phyloP scores from a whole-genome alignment of 2,888 invertebrate genomes.

The Molanna angustata region DNA sequence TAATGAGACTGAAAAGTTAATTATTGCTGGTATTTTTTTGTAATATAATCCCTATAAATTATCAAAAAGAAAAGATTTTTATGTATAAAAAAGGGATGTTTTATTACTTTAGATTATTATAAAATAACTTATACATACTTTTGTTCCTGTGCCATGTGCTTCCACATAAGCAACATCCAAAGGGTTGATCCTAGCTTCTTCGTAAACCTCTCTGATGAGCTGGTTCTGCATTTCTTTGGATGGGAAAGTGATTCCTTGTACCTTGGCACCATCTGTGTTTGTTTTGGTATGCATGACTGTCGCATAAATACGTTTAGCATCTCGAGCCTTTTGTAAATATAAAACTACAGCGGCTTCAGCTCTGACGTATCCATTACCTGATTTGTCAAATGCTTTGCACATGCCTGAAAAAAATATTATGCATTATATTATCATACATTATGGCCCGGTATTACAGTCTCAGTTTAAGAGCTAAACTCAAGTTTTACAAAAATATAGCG shows the following conservation, averaged over 20 bases:
- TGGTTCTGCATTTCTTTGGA: constrained; percentile 76
- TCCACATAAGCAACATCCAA: constrained; percentile 86
- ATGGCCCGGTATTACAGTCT: too few relatives aligned
- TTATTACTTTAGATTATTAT: too few relatives aligned
- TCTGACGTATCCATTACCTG: constrained; percentile 88
- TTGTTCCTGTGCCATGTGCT: constrained; percentile 98
- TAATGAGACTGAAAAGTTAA: too few relatives aligned
- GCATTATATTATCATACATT: too few relatives aligned
- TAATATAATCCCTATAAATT: too few relatives aligned
- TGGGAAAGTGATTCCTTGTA: constrained; percentile 86
- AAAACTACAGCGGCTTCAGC: constrained; percentile 85
- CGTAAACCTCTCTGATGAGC: constrained; percentile 83
- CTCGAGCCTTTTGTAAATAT: constrained; percentile 74
- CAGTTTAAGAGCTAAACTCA: too few relatives aligned
- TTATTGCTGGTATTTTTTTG: too few relatives aligned
- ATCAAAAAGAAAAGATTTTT: too few relatives aligned
- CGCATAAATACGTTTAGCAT: constrained; percentile 80
- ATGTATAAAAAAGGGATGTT: too few relatives aligned
- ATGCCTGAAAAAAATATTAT: constrained; percentile 56
- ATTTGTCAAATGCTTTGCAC: constrained; percentile 93
- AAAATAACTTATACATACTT: constrained; percentile 57
- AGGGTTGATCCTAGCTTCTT: constrained; percentile 79
- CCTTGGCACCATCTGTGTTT: constrained; percentile 92
- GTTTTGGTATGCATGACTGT: constrained; percentile 83
- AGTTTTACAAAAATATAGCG: too few relatives aligned